Conservation (phyloP, 2,888 invertebrate species). For the Nemotelus nigrinus region DNA sequence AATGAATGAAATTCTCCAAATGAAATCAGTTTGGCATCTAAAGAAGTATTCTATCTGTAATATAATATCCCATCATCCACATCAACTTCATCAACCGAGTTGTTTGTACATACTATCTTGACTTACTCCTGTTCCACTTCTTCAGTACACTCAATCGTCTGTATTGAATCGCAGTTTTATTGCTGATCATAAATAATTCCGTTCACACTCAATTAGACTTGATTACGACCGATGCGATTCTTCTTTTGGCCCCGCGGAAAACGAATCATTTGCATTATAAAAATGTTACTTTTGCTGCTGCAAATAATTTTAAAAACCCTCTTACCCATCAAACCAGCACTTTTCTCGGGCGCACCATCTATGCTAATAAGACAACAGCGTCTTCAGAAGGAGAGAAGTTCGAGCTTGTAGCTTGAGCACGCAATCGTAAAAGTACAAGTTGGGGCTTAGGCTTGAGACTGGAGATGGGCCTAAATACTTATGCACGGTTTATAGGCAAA, state of each 20-base stretch:
- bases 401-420: too few relatives aligned
- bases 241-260: background rate
- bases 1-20: too few relatives aligned
- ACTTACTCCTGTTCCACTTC: background rate
- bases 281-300: background rate
- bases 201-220: slow-evolving; percentile 42
- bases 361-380: too few relatives aligned
- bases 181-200: slow-evolving; percentile 39
- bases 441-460: too few relatives aligned
- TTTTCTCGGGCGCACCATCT: background rate
- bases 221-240: slow-evolving; percentile 13
- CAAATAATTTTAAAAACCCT: background rate
- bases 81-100: too few relatives aligned
- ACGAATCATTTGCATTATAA: background rate
- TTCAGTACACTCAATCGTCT: background rate
- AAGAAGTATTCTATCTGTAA: too few relatives aligned
- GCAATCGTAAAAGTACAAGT: too few relatives aligned
- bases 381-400: too few relatives aligned
- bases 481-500: background rate
- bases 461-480: background rate
- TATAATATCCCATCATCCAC: too few relatives aligned
- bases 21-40: too few relatives aligned
- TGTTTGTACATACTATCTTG: too few relatives aligned
- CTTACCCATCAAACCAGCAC: background rate
- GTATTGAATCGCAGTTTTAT: slow-evolving; percentile 29